Base-by-base conservation (phyloP, 1,140 invertebrate species). In the Drosophila navojoa region DNA sequence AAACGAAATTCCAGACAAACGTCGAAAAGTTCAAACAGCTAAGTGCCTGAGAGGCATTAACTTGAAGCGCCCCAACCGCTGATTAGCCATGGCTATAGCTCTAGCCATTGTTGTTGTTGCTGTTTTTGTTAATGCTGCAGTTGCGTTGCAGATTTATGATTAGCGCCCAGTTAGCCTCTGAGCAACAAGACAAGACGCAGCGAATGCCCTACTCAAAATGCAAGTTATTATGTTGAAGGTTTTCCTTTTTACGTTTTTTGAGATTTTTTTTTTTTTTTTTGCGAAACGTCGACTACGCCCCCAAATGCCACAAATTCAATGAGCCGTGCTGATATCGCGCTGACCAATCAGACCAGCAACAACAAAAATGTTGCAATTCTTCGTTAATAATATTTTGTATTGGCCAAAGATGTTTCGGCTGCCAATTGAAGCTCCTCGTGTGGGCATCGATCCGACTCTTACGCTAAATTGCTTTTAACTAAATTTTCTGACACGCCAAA, bases 241-340 rank as follows among this genome's bases (percentile, higher is more conserved):
- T 86, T 76, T 64, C 64, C 1, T 68, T 64, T 69, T 1, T 68
- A 3, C 19, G 19, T 22, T 22, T 29, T 49, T 49, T 40, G 54
- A 44, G 15, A 15, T 44, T 45, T 22, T 52, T 55, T 19, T 61
- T 77, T 57, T 60, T 45, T 22, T 52, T 57, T 19, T 61, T 78
- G 81, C 81, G 75, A 86, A 86, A 86, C 66, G 52, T 78, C 62
- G 44, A 15, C 57, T 45, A 60, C 81, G 82, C 82, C 82, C 55
- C 81, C 79, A 79, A 87, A 87, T 86, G 82, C 82, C 82, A 87
- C 61, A 86, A 87, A 86, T 86, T 86, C 82, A 86, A 86, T 87
- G 82, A 86, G 79, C 60, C 71, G 19, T 58, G 57, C 68, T 76
- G 52, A 35, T 87, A 86, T 86, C 82, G 66, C 45, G 61, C 68